Evolutionary conservation across 2,888 invertebrate genomes (phyloP).

Genomic region (Sarcophaga variegata): DNA sequence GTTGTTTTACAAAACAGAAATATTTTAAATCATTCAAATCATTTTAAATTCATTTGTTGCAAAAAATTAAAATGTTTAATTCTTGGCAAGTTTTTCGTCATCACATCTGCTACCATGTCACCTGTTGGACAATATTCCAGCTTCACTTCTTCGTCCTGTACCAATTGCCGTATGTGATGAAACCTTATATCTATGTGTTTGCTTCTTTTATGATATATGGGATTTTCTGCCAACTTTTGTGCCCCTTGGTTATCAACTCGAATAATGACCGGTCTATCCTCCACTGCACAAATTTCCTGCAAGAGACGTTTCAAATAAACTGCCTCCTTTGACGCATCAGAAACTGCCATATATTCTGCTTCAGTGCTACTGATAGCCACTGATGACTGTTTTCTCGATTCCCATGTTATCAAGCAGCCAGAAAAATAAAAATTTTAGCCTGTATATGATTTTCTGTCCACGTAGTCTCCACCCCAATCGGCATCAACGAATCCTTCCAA

Average conservation of each 20-base stretch:
- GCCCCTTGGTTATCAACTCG: conserved; percentile 56
- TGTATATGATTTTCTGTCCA: conserved; percentile 40
- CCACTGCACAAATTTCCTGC: conserved; percentile 4
- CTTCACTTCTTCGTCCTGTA: not conserved
- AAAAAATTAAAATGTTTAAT: not conserved
- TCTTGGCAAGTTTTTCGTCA: not conserved
- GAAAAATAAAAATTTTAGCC: conserved; percentile 33
- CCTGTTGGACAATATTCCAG: not conserved
- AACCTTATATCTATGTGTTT: not conserved
- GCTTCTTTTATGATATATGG: not conserved
- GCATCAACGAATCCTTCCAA: not conserved
- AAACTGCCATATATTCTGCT: conserved; percentile 39
- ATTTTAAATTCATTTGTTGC: not conserved
- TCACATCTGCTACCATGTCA: not conserved
- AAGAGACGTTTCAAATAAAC: conserved; percentile 25
- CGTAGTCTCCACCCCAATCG: not conserved
- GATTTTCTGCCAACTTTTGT: conserved; percentile 60
- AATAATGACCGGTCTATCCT: not conserved
- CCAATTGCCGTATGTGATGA: not conserved
- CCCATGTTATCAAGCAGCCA: conserved; percentile 37
- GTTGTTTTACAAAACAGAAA: not conserved
- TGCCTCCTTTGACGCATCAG: not conserved
- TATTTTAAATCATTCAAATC: not conserved
- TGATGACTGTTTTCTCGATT: not conserved
- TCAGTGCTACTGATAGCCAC: conserved; percentile 44